Base-by-base conservation (phyloP, 2,888 invertebrate genomes). In the Strigamia maritima region DNA sequence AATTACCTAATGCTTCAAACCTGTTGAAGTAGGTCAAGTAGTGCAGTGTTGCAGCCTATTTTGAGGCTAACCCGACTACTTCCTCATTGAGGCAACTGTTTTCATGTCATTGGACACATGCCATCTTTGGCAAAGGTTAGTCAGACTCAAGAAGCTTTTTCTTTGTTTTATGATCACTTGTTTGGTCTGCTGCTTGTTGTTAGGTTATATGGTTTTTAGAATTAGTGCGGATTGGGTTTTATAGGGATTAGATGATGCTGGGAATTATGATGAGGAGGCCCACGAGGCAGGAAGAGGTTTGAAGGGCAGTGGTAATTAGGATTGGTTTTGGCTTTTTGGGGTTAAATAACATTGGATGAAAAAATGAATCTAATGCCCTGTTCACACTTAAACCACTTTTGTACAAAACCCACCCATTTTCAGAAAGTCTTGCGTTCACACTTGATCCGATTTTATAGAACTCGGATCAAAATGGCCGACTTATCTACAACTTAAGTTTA, bases 21-120 rank as follows among this genome's bases (percentile, higher is more conserved):
- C 19, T 60, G 19, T 19, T 60, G 19, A 60, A 60, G 60, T 60
- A 19, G 60, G 60, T 60, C 60, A 60, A 60, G 60, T 19, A 60
- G 60, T 19, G 60, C 60, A 60, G n/a, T 60, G 60, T 60, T 60
- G 7, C 24, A 60, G 19, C 60, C 60, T 60, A 60, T 60, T 60
- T 60, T 60, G 19, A 16, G 22, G 60, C 22, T 19, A 60, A 10
- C 40, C 16, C 16, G 40, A 44, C 40, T 60, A 60, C 60, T 60
- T 60, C 60, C 60, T 60, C 60, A 19, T 60, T 60, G 60, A n/a
- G 60, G 22, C 16, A 49, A 49, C 16, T 49, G 49, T 49, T 49
- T 49, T 49, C 49, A n/a, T 49, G 49, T n/a, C 49, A 49, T 49
- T 49, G n/a, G 49, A n/a, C 49, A 49, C 49, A 49, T 14, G 49